Evolutionary conservation across 2,113 vertebrate species (phyloP), one percentile per base, ranked within the genome.

Genomic region (Upupa epops): DNA sequence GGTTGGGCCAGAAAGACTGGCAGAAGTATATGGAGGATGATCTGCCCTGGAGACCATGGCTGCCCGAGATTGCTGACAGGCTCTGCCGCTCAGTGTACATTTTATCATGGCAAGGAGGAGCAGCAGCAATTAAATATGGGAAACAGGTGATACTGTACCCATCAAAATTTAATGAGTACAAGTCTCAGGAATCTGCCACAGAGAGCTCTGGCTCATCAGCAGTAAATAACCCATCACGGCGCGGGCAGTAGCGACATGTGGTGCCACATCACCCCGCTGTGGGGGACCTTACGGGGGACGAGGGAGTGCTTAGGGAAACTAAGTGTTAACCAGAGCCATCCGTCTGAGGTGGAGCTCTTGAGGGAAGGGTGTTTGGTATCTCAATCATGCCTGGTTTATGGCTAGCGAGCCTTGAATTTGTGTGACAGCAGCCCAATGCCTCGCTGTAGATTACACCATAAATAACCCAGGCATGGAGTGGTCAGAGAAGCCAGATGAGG

Each of bases 401-500:
- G 86, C 89, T 46, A 37, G 64, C 78, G 78, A 69, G 72, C 88
- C 91, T 80, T 86, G 93, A 69, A 86, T 94, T 91, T 94, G 95
- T 70, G 82, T 95, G 92, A 91, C 80, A 91, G 95, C 93, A 13
- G 37, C 90, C 85, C 81, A 70, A 46, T 88, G 92, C 94, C 75
- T 95, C 55, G 86, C 90, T 55, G 64, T 85, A 92, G 94, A 91
- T 92, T 61, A 89, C 85, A 52, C 95, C 93, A 84, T 85, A 81
- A 94, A 96, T 93, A 88, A 96, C 90, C 63, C 54, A 16, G 75
- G 88, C 72, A 32, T 52, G 65, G 78, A 96, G 89, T 84, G 94
- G 69, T 69, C 63, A 13, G 80, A 69, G 83, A 28, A 90, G 74
- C 81, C 84, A 29, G 65, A n/a, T 24, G 83, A 92, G 37, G 70